Conservation (phyloP, 2,797 vertebrate genomes). For the Falco naumanni region DNA sequence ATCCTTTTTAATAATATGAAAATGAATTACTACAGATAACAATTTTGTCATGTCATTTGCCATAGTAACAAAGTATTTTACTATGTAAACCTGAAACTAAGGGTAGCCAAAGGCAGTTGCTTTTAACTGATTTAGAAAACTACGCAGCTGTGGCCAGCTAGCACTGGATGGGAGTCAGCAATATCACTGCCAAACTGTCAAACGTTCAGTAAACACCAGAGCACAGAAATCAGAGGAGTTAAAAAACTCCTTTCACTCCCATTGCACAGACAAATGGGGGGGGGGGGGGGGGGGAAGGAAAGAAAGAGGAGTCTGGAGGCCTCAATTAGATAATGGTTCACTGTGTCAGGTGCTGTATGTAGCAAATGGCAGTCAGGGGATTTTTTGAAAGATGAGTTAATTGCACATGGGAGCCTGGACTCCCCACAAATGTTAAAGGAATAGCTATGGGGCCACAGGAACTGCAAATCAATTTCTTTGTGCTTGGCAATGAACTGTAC, state of each 20-base stretch:
- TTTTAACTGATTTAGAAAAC: background rate
- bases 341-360: background rate
- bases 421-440: background rate
- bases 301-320: background rate
- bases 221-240: background rate
- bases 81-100: background rate
- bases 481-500: background rate
- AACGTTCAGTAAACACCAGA: background rate
- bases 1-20: background rate
- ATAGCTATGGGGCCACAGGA: background rate
- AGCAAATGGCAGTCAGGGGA: background rate
- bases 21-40: background rate
- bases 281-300: fast-evolving
- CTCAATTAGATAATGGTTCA: background rate
- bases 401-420: background rate
- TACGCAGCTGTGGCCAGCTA: background rate
- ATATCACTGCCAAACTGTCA: background rate
- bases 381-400: background rate
- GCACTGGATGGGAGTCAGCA: background rate
- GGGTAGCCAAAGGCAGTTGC: background rate
- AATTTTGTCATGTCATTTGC: background rate
- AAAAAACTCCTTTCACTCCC: background rate
- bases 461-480: background rate
- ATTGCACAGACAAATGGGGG: background rate
- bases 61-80: background rate